Conservation (phyloP, 2,888 invertebrate genomes). For the Agriopis marginaria region DNA sequence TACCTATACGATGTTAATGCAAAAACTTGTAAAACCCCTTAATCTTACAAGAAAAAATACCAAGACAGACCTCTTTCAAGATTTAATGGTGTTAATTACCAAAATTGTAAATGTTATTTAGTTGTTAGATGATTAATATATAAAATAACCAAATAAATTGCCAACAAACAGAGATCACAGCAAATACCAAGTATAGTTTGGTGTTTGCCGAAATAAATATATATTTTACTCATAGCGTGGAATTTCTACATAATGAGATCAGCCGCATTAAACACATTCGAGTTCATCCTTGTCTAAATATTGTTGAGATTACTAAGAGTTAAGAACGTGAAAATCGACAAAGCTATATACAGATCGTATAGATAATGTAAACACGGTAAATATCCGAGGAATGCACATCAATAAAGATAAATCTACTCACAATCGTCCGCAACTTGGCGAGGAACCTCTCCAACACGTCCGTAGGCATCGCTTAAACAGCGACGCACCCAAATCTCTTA, state of each 20-base stretch:
- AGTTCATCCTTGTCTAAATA: constrained; percentile 26
- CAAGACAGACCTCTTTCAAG: background rate
- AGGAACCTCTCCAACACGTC: constrained; percentile 67
- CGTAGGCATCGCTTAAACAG: constrained; percentile 65
- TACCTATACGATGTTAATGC: background rate
- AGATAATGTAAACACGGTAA: constrained; percentile 23
- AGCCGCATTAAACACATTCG: constrained; percentile 4
- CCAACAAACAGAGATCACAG: background rate
- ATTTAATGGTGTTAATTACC: too few relatives aligned
- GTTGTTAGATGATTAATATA: too few relatives aligned
- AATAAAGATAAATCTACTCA: constrained; percentile 55
- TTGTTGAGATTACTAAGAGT: constrained; percentile 25
- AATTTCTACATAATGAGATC: background rate
- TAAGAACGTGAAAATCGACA: constrained; percentile 21
- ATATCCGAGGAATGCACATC: constrained; percentile 27
- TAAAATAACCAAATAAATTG: too few relatives aligned
- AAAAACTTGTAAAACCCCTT: background rate
- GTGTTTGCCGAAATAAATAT: too few relatives aligned
- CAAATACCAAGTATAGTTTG: background rate
- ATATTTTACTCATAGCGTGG: background rate
- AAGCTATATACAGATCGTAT: constrained; percentile 31
- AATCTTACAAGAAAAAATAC: background rate
- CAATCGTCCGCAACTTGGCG: constrained; percentile 60
- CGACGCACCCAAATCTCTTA: constrained; percentile 35
- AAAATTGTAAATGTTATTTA: too few relatives aligned